These are phyloP conservation scores for Dynastes tityus DNA, from an alignment of 2,888 invertebrate species.

Conservation along the genomic window DNA sequence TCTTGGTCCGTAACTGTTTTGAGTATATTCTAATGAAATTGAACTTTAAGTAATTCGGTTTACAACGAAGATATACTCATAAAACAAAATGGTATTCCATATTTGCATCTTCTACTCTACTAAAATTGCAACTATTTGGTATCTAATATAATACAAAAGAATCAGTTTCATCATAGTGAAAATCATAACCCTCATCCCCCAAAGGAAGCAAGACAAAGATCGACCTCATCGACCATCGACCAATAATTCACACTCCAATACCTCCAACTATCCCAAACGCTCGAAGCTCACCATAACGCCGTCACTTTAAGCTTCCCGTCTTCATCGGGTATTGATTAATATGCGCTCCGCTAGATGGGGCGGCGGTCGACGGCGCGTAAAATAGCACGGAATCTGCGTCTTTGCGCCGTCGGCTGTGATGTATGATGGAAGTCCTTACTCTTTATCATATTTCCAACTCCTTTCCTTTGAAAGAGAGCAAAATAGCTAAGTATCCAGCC, in stretches of 20 bases:
- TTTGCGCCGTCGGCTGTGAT: not conserved
- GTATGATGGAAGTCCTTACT: not conserved
- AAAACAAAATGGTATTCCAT: too few relatives aligned
- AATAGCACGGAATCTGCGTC: slow-evolving; percentile 62
- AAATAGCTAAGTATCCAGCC: slow-evolving; percentile 50
- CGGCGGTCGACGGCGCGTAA: slow-evolving; percentile 65
- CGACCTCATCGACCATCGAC: too few relatives aligned
- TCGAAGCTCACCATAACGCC: slow-evolving; percentile 18
- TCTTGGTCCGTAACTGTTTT: too few relatives aligned
- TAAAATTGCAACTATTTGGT: too few relatives aligned
- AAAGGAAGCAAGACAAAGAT: too few relatives aligned
- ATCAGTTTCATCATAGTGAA: too few relatives aligned
- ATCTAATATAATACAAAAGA: too few relatives aligned
- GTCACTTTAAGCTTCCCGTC: slow-evolving; percentile 60
- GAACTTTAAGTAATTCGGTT: too few relatives aligned
- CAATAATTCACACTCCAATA: not conserved
- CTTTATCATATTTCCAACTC: not conserved
- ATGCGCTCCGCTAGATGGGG: slow-evolving; percentile 60
- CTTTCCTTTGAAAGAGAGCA: not conserved
- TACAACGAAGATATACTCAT: too few relatives aligned
- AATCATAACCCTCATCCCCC: too few relatives aligned
- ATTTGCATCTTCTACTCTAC: too few relatives aligned
- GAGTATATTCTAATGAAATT: too few relatives aligned
- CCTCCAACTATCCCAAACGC: slow-evolving; percentile 53
- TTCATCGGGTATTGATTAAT: slow-evolving; percentile 65